phyloP scores from a whole-genome alignment of 2,797 vertebrate genomes.

The Myiotriccus ornatus region DNA sequence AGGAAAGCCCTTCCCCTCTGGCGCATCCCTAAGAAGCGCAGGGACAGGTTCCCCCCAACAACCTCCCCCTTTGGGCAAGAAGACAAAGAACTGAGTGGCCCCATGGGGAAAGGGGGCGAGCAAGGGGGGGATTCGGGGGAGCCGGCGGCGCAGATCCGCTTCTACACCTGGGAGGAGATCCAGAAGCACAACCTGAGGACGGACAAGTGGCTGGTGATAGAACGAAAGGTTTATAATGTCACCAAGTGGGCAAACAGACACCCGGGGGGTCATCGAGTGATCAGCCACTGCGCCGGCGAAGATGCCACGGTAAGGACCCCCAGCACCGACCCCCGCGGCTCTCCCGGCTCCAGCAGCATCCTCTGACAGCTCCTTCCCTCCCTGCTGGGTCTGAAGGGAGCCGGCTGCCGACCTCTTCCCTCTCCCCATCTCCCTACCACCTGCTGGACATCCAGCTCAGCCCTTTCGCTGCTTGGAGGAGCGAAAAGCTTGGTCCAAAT shows the following conservation, averaged over 20 bases:
- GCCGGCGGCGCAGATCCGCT: not conserved
- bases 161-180: slow-evolving; percentile 77
- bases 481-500: rapidly evolving
- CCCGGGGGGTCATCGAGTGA: slow-evolving; percentile 66
- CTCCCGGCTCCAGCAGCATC: not conserved
- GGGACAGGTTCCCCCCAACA: not conserved
- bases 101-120: slow-evolving; percentile 57
- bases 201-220: slow-evolving; percentile 76
- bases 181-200: slow-evolving; percentile 64
- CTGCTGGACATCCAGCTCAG: not conserved
- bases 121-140: slow-evolving; percentile 49
- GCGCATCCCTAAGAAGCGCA: not conserved
- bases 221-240: slow-evolving; percentile 73
- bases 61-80: not conserved
- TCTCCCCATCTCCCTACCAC: not conserved
- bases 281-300: slow-evolving; percentile 75
- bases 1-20: not conserved
- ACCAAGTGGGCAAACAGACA: slow-evolving; percentile 65
- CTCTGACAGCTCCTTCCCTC: not conserved
- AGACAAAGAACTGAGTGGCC: not conserved
- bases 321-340: not conserved
- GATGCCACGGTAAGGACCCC: slow-evolving; percentile 76
- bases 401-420: not conserved
- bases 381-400: not conserved
- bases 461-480: not conserved